phyloP scores from a whole-genome alignment of 2,113 vertebrate species.

The Bubo blakistoni region DNA sequence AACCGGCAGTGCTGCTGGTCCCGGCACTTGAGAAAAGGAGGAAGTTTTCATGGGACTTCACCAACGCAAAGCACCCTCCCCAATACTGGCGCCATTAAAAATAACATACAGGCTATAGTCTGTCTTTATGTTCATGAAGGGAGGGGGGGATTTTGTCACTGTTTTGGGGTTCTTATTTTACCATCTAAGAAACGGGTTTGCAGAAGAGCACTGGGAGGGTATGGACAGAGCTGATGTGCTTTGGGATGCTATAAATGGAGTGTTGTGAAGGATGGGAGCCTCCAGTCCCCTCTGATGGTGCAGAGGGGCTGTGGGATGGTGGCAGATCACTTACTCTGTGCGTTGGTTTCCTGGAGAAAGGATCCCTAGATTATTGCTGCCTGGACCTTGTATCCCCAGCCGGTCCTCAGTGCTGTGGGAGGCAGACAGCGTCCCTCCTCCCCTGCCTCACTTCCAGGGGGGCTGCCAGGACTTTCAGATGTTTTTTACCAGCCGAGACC shows the following conservation, averaged over 20 bases:
- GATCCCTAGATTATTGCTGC: not conserved
- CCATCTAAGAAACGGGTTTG: not conserved
- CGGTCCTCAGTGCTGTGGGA: fast-evolving
- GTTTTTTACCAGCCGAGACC: not conserved
- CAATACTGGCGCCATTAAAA: fast-evolving
- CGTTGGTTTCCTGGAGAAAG: not conserved
- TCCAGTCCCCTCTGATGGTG: fast-evolving
- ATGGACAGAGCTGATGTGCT: not conserved
- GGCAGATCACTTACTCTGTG: not conserved
- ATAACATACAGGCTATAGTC: fast-evolving
- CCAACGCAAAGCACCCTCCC: not conserved
- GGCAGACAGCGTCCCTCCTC: not conserved
- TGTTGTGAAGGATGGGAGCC: not conserved
- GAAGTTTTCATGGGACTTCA: not conserved
- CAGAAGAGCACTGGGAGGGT: not conserved
- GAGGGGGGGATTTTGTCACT: not conserved
- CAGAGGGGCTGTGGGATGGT: not conserved
- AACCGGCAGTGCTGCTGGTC: fast-evolving
- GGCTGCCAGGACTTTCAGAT: not conserved
- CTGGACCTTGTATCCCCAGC: not conserved
- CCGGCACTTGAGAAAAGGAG: not conserved
- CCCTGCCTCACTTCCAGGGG: not conserved
- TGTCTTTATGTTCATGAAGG: fast-evolving
- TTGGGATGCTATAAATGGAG: not conserved
- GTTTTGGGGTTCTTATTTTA: not conserved